phyloP scores from a whole-genome alignment of 2,888 invertebrate species.

The Mongoloraphidia duomilia region DNA sequence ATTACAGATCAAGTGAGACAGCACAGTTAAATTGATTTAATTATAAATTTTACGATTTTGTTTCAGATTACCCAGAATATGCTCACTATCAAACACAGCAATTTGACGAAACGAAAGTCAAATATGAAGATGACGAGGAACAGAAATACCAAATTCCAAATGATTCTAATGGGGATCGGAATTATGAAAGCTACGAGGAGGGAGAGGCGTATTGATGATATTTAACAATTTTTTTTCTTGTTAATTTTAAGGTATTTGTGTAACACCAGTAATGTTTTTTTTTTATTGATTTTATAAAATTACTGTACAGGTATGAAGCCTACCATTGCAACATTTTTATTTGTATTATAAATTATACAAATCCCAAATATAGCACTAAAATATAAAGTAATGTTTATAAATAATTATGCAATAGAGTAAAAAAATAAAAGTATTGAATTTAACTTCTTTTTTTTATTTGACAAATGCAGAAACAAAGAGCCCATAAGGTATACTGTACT shows the following conservation, averaged over 20 bases:
- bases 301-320: too few relatives aligned
- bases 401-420: too few relatives aligned
- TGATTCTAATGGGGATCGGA: constrained; percentile 28
- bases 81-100: constrained; percentile 39
- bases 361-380: too few relatives aligned
- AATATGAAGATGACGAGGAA: constrained; percentile 54
- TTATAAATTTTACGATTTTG: constrained; percentile 10
- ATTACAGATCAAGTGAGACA: constrained; percentile 1
- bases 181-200: constrained; percentile 28
- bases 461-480: too few relatives aligned
- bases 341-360: too few relatives aligned
- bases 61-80: constrained; percentile 62
- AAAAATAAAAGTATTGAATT: too few relatives aligned
- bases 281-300: too few relatives aligned
- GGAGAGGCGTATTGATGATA: constrained; percentile 28
- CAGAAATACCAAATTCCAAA: constrained; percentile 55
- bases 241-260: neutral
- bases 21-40: neutral
- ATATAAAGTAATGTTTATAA: too few relatives aligned
- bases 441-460: too few relatives aligned
- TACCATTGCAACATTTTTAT: too few relatives aligned
- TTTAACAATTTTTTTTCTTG: neutral
- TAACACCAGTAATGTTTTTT: too few relatives aligned
- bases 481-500: too few relatives aligned
- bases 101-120: constrained; percentile 46